Percentiles rank a stretch among this genome's conserved stretches.
Evolutionary conservation across 2,113 vertebrate genomes (phyloP).

Genomic region (Trogon melanurus): DNA sequence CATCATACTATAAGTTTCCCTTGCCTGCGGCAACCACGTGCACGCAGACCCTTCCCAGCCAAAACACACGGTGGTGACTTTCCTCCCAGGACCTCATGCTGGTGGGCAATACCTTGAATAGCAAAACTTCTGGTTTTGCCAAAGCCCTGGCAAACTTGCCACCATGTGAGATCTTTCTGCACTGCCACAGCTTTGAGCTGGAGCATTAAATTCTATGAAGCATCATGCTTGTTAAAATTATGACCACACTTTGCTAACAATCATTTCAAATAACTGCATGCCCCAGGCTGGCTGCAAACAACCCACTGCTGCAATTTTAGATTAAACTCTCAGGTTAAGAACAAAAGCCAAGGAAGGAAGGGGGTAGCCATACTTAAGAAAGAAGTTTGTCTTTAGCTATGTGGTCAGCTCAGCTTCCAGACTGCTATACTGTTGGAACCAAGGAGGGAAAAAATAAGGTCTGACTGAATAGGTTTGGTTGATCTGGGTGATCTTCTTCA

Average conservation of each 20-base stretch:
- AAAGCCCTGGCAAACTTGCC: neutral
- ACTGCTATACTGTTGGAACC: neutral
- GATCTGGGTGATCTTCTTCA: neutral
- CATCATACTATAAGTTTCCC: neutral
- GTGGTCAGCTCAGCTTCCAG: neutral
- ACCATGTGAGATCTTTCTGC: neutral
- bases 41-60: neutral
- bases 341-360: neutral
- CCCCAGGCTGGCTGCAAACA: neutral
- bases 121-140: neutral
- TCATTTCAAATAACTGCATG: neutral
- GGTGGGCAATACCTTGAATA: neutral
- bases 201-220: neutral
- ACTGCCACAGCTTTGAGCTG: neutral
- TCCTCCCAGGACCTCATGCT: neutral
- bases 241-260: neutral
- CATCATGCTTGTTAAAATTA: neutral
- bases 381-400: neutral
- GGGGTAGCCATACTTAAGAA: neutral
- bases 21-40: neutral
- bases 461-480: neutral
- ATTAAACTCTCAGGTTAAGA: neutral
- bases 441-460: neutral
- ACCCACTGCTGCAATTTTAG: neutral
- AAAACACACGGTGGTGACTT: rapidly evolving